Conservation (phyloP, 2,113 vertebrate species). For the Raja brachyura region DNA sequence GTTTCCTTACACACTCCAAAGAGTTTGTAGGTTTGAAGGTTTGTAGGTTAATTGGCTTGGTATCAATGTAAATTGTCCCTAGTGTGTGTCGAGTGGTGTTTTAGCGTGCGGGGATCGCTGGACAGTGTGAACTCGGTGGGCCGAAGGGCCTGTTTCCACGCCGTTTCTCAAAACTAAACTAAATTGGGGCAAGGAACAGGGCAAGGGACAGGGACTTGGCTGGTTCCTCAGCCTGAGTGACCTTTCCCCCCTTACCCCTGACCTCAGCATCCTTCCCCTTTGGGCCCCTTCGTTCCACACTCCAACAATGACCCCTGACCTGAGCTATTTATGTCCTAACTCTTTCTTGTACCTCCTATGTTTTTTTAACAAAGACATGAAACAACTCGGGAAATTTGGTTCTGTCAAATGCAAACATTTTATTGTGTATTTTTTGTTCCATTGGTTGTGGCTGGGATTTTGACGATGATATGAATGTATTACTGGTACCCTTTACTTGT, state of each 20-base stretch:
- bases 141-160: background rate
- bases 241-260: no score
- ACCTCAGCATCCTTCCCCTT: background rate
- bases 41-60: no score
- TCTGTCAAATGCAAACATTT: background rate
- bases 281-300: no score
- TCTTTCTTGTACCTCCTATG: background rate
- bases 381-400: background rate
- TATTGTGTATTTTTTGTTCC: background rate
- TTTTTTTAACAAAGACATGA: background rate
- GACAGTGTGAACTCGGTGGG: no score
- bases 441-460: background rate
- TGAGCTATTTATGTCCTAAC: no score
- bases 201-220: background rate
- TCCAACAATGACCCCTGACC: no score
- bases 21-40: no score
- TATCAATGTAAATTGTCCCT: background rate
- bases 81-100: no score
- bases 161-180: no score
- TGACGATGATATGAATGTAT: background rate
- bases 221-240: background rate
- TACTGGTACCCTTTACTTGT: no score
- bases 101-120: no score
- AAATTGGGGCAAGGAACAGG: background rate
- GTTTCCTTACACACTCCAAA: no score